Evolutionary conservation across 2,797 vertebrate species (phyloP), one percentile per base, ranked within the genome.

Genomic region (Fistularia tabacaria): DNA sequence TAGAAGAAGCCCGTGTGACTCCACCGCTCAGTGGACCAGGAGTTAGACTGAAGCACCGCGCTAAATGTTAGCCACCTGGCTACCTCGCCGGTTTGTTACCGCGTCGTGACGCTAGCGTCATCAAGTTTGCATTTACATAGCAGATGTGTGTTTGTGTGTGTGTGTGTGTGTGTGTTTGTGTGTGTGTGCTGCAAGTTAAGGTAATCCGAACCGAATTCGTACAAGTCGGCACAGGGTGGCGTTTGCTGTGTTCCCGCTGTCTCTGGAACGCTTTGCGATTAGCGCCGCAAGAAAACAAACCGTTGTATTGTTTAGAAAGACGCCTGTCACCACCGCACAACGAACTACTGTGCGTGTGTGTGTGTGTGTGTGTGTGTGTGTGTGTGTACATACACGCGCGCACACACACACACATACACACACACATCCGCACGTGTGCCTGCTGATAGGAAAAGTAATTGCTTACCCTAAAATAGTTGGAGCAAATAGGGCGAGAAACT

Each of bases 381-480:
- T 54, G 63, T 53, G 54, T 42, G 51, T n/a, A n/a, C n/a, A n/a
- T n/a, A n/a, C n/a, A n/a, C 39, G 37, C 51, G 51, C 53, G 62
- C 54, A 25, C 25, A 25, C 25, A 25, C 25, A 25, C 25, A 25
- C 25, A 25, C 25, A 25, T 25, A 25, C 25, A 25, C 25, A 25
- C 25, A 25, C 25, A 25, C 25, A 25, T 25, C 5, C 25, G 54
- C 10, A 43, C 53, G 59, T 37, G 8, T 15, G 61, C 49, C 73
- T 49, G 71, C 71, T 78, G 80, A 79, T 71, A 81, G 72, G 49
- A 55, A 79, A 76, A 68, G 69, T 76, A 78, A 84, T 76, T 80
- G 73, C 77, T 78, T 76, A 79, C 68, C 82, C 79, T 69, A 80
- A 86, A 85, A 85, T 80, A 72, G 82, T 79, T 57, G 42, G 69